These are phyloP conservation scores for Xyliphius kryptos DNA, from an alignment of 2,113 vertebrate species.

Conservation along the genomic window DNA sequence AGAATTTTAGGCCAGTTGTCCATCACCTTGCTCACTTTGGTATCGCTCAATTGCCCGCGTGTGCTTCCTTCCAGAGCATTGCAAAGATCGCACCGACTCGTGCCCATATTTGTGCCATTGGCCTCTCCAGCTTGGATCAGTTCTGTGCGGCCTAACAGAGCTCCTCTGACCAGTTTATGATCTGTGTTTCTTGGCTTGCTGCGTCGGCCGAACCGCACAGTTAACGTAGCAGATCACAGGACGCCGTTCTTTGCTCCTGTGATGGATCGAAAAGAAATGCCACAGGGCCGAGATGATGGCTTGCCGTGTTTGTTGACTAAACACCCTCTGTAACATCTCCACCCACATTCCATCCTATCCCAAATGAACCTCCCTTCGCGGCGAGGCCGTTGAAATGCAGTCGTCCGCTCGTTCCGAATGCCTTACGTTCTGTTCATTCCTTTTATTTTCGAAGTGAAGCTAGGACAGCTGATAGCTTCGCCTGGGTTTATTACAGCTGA, in stretches of 20 bases:
- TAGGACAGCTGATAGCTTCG: conserved; percentile 59
- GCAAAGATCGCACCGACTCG: conserved; percentile 38
- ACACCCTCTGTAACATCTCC: conserved; percentile 11
- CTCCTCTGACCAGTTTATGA: conserved; percentile 47
- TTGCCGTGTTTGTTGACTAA: conserved; percentile 31
- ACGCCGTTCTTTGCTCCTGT: conserved; percentile 36
- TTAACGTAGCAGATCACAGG: conserved; percentile 38
- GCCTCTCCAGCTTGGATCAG: conserved; percentile 42
- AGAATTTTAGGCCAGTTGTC: no score
- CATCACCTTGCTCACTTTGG: conserved; percentile 30
- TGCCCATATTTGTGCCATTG: conserved; percentile 46
- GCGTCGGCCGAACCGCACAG: conserved; percentile 41
- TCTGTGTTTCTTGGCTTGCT: conserved; percentile 48
- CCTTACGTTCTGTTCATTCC: conserved; percentile 51
- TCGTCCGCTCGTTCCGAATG: conserved; percentile 46
- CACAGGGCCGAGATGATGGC: conserved; percentile 20
- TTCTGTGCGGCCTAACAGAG: conserved; percentile 43
- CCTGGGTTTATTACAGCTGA: conserved; percentile 76
- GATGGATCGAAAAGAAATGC: conserved; percentile 39
- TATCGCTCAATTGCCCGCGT: conserved; percentile 46
- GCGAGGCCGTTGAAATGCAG: conserved; percentile 18
- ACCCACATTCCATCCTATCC: conserved; percentile 25
- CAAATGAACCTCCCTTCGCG: not conserved
- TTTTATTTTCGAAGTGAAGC: conserved; percentile 51
- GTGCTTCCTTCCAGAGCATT: conserved; percentile 50